Evolutionary conservation across 2,113 vertebrate genomes (phyloP), one percentile per base, ranked within the genome.

Genomic region (Piaya cayana): DNA sequence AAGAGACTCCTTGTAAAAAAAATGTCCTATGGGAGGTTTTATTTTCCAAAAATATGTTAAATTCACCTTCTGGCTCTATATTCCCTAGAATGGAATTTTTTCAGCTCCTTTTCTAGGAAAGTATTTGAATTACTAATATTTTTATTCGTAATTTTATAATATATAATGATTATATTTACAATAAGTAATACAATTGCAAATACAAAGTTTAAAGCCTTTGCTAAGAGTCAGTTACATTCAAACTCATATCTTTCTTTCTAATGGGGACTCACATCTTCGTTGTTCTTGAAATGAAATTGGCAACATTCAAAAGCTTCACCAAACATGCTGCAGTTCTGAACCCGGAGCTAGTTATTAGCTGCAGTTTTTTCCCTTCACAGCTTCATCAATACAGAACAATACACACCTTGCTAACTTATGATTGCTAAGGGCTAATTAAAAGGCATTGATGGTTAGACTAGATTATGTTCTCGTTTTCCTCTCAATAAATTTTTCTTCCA

Each of bases 341-440:
- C 43, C 80, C 80, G 56, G 55, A 69, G 55, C 25, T 63, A 23
- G 12, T 77, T 80, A 63, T 75, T 56, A 93, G 55, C 76, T 78
- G 47, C 65, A 55, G 26, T n/a, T 39, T 47, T 86, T 92, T 63
- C 22, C 36, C 19, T 53, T 83, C 56, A 21, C 36, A 81, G 47
- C 50, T 90, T 86, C 81, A 81, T 78, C 64, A 88, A 52, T 30
- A 60, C 43, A 47, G 23, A 34, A 53, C 60, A 74, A 39, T 37
- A 63, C 63, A 74, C 45, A 52, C n/a, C 12, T 19, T 9, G 37
- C 79, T 67, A 83, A 68, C 22, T 65, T 55, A 63, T 0, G 1
- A 50, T 55, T 88, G 71, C 79, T 83, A 42, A 80, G 26, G 47
- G 42, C 63, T 95, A 52, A 88, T 92, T 86, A 77, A 92, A 94